A percentile compares a stretch with the other conserved stretches of the same genome.
phyloP scores from a whole-genome alignment of 2,888 invertebrate genomes.

The Ochropleura plecta region DNA sequence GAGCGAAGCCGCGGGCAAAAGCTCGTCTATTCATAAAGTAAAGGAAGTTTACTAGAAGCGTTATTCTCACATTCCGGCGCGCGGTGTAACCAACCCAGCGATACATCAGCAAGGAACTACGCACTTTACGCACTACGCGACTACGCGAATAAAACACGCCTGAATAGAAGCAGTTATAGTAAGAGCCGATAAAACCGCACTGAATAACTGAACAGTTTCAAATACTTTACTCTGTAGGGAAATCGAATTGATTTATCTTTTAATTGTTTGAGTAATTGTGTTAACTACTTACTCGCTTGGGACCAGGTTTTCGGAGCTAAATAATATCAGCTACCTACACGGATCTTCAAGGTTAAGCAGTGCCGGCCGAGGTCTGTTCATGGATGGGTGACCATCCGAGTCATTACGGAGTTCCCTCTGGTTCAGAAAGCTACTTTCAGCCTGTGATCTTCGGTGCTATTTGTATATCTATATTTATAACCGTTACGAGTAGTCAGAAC shows the following conservation, averaged over 20 bases:
- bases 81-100: slow-evolving; percentile 3
- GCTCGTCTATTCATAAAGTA: not conserved
- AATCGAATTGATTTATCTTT: slow-evolving; percentile 39
- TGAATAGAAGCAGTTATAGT: slow-evolving; percentile 25
- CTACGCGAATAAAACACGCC: slow-evolving; percentile 35
- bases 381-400: not conserved
- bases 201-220: slow-evolving; percentile 28
- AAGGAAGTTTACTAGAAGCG: slow-evolving; percentile 3
- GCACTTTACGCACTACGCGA: slow-evolving; percentile 32
- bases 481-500: not conserved
- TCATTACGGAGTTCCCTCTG: not conserved
- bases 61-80: slow-evolving; percentile 10
- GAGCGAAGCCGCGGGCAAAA: too few species aligned
- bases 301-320: not conserved
- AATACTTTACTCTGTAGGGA: slow-evolving; percentile 20
- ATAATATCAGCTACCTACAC: not conserved
- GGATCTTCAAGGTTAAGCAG: not conserved
- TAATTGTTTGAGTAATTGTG: slow-evolving; percentile 23
- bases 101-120: slow-evolving; percentile 37
- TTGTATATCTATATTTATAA: too few species aligned
- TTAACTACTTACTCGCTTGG: slow-evolving; percentile 13
- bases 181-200: slow-evolving; percentile 21
- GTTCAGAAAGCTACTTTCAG: not conserved
- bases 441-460: too few species aligned
- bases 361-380: not conserved